phyloP scores from a whole-genome alignment of 2,888 invertebrate species.

The Drosophila tripunctata region DNA sequence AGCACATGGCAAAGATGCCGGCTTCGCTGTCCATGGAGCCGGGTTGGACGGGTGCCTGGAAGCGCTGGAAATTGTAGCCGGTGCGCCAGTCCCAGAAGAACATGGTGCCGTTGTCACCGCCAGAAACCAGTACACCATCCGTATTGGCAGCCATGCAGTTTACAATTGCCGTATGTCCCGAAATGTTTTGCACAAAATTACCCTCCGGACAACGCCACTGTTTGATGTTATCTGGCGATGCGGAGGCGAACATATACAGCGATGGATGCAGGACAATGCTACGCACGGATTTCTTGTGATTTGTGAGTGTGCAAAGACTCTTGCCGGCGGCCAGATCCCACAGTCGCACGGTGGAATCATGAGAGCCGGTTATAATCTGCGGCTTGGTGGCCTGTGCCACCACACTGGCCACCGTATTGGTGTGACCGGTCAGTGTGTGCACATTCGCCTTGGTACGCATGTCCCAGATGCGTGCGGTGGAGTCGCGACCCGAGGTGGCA shows the following conservation, averaged over 20 bases:
- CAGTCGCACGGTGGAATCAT: constrained; percentile 97
- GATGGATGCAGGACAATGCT: constrained; percentile 91
- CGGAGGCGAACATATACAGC: constrained; percentile 97
- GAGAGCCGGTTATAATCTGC: constrained; percentile 96
- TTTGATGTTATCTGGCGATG: constrained; percentile 99
- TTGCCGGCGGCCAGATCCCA: constrained; percentile 99
- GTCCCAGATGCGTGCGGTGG: constrained; percentile 99
- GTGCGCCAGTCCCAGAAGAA: constrained; percentile 99
- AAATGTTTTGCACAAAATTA: constrained; percentile 97
- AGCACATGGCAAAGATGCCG: constrained; percentile 97
- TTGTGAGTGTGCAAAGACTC: constrained; percentile 96
- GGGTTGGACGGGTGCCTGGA: constrained; percentile 97
- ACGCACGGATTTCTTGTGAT: constrained; percentile 98
- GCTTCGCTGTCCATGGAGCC: constrained; percentile 99
- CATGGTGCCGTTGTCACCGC: constrained; percentile 99
- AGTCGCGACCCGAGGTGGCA: constrained; percentile 96
- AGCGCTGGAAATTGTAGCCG: constrained; percentile 98
- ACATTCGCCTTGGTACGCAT: constrained; percentile 99
- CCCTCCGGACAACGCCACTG: constrained; percentile 99
- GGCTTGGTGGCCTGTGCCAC: constrained; percentile 97
- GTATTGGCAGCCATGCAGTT: constrained; percentile 98
- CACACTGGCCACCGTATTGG: constrained; percentile 98
- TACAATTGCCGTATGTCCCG: constrained; percentile 98
- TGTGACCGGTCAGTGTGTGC: constrained; percentile 97
- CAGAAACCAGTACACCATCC: constrained; percentile 98